These are phyloP conservation scores for Drosophila mimica DNA, from an alignment of 2,888 invertebrate species.

Conservation along the genomic window DNA sequence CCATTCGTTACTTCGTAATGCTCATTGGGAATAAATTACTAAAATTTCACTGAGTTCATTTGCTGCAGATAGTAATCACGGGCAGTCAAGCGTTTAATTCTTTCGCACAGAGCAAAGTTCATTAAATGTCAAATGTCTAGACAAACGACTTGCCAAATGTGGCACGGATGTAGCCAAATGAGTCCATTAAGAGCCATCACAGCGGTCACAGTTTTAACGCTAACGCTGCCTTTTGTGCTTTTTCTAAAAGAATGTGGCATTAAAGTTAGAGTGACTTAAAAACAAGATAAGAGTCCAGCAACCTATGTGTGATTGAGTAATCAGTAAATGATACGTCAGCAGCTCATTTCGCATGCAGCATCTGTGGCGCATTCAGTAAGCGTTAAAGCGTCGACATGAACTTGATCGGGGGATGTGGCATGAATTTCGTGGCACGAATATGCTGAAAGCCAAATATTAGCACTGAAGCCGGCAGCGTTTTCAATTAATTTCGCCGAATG, in stretches of 20 bases:
- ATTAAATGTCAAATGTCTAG: constrained; percentile 50
- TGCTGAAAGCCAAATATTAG: constrained; percentile 71
- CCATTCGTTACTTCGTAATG: background rate
- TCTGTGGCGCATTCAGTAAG: constrained; percentile 39
- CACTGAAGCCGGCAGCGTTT: constrained; percentile 66
- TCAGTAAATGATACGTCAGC: constrained; percentile 51
- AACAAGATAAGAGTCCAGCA: constrained; percentile 12
- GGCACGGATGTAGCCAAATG: constrained; percentile 23
- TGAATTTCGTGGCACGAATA: constrained; percentile 5
- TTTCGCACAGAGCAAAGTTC: constrained; percentile 16
- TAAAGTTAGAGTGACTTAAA: constrained; percentile 18
- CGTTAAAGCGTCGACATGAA: constrained; percentile 57
- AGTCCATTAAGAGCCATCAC: constrained; percentile 33
- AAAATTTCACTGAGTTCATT: background rate
- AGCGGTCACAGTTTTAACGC: constrained; percentile 6
- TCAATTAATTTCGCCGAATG: constrained; percentile 77
- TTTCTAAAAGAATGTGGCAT: background rate
- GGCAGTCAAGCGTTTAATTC: constrained; percentile 6
- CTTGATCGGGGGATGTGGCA: constrained; percentile 6
- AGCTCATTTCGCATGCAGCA: constrained; percentile 54
- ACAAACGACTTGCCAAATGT: constrained; percentile 42
- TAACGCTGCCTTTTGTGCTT: background rate
- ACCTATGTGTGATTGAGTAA: constrained; percentile 22
- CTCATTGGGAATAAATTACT: constrained; percentile 7
- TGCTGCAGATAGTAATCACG: constrained; percentile 1